Percentiles rank a stretch among this genome's conserved stretches.
phyloP scores from a whole-genome alignment of 2,113 vertebrate genomes.

The Tursiops truncatus region DNA sequence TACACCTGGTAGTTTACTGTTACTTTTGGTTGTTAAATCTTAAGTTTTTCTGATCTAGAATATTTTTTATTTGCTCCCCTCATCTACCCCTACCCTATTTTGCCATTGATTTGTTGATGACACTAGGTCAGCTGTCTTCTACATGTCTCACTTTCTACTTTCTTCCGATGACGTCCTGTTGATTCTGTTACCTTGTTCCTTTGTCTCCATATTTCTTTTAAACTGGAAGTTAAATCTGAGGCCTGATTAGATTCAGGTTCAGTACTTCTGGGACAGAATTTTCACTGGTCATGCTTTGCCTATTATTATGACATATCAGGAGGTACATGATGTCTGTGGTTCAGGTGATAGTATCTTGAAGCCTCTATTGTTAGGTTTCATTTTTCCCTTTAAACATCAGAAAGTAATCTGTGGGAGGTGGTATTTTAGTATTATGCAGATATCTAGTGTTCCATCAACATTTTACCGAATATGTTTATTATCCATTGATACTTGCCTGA shows the following conservation, averaged over 20 bases:
- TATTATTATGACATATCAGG: neutral
- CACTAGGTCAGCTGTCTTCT: neutral
- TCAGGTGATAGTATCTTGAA: neutral
- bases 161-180: neutral
- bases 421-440: neutral
- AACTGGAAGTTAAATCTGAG: neutral
- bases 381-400: neutral
- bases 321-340: neutral
- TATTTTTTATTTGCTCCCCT: neutral
- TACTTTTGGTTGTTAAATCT: neutral
- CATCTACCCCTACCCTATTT: neutral
- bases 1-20: neutral
- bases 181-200: neutral
- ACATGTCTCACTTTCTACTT: neutral
- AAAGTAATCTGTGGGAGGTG: neutral
- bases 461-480: neutral
- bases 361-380: neutral
- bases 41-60: neutral
- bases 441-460: neutral
- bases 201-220: neutral
- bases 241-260: neutral
- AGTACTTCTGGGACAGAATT: neutral
- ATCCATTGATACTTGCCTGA: neutral
- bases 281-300: neutral
- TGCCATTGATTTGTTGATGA: neutral